Evolutionary conservation across 92 coral and sea anemone genomes (phyloP).

Genomic region (Palythoa caribaeorum): DNA sequence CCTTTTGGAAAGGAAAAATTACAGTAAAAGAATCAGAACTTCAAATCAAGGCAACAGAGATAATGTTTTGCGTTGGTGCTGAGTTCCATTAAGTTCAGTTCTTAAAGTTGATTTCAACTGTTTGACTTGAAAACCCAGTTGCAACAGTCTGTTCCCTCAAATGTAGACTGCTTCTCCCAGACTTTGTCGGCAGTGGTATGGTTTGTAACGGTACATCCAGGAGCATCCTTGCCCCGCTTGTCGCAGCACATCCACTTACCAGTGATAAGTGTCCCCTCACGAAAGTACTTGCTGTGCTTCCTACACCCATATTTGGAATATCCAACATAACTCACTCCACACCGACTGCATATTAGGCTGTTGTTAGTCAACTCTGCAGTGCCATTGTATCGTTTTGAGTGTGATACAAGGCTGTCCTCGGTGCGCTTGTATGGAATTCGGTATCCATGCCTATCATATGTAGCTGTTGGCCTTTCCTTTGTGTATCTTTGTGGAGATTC

Average conservation of each 20-base stretch:
- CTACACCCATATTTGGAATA: slow-evolving; percentile 42
- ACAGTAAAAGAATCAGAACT: too few species aligned
- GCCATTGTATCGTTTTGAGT: not conserved
- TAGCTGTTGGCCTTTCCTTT: not conserved
- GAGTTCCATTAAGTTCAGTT: not conserved
- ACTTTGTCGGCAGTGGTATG: slow-evolving; percentile 6
- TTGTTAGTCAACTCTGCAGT: not conserved
- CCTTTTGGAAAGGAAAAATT: too few species aligned
- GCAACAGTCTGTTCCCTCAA: slow-evolving; percentile 34
- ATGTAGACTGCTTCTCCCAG: slow-evolving; percentile 24
- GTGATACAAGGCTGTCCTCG: not conserved
- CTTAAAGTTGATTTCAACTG: not conserved
- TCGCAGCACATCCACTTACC: slow-evolving; percentile 44
- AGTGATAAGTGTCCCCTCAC: slow-evolving; percentile 29
- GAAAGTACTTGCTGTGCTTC: slow-evolving; percentile 35
- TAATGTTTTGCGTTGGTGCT: not conserved
- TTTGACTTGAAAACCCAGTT: slow-evolving; percentile 20
- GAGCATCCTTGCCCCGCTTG: slow-evolving; percentile 31
- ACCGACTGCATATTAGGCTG: slow-evolving; percentile 15
- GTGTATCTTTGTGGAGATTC: not conserved
- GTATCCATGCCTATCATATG: not conserved
- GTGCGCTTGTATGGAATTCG: not conserved
- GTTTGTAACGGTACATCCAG: slow-evolving; percentile 28
- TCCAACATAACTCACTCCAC: slow-evolving; percentile 25
- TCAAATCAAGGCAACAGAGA: too few species aligned